A percentile compares a stretch with the other conserved stretches of the same genome.
phyloP scores from a whole-genome alignment of 2,113 vertebrate species.

The Phyllostomus discolor region DNA sequence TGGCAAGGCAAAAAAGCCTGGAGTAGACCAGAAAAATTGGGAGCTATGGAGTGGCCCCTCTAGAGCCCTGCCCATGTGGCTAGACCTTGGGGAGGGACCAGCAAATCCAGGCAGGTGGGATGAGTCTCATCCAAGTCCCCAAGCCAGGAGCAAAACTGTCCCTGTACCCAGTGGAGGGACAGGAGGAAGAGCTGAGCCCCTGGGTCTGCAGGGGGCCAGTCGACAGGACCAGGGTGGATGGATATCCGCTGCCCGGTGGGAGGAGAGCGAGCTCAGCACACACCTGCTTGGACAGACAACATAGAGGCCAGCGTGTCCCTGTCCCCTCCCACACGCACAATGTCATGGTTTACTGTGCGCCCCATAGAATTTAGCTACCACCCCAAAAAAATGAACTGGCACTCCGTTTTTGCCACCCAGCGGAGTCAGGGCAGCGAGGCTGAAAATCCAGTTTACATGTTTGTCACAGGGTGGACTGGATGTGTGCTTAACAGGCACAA shows the following conservation, averaged over 20 bases:
- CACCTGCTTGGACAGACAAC: not conserved
- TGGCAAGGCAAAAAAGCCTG: not conserved
- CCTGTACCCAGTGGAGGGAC: not conserved
- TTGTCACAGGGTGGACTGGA: not conserved
- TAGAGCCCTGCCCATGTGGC: not conserved
- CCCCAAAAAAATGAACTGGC: not conserved
- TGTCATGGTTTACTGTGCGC: not conserved
- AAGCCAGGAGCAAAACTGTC: not conserved
- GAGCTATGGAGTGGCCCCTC: too few relatives aligned
- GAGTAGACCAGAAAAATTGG: not conserved
- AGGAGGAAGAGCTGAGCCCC: not conserved
- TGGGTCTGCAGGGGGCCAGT: not conserved
- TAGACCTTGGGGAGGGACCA: not conserved
- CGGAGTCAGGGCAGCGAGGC: not conserved
- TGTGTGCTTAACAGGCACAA: not conserved
- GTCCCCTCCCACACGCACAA: fast-evolving
- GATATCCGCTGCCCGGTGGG: not conserved
- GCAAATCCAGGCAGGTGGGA: not conserved
- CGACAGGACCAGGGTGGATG: fast-evolving
- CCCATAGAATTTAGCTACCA: not conserved
- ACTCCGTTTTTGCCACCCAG: not conserved
- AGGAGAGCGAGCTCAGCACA: not conserved
- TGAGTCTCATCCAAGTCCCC: not conserved
- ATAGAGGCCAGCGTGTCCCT: not conserved
- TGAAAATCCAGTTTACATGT: not conserved